Evolutionary conservation across 2,888 invertebrate species (phyloP).

Genomic region (Anagyrus pseudococci): DNA sequence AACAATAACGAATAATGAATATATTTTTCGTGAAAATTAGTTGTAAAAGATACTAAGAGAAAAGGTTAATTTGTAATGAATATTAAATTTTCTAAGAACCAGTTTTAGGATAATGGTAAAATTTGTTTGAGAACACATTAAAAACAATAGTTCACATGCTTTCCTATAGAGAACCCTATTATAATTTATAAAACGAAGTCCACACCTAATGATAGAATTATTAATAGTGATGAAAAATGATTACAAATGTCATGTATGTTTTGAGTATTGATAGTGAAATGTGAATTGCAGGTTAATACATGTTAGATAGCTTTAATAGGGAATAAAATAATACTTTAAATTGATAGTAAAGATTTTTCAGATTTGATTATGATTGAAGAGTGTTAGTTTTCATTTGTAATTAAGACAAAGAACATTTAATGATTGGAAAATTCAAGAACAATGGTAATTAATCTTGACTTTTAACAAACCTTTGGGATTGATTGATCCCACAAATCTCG

Average conservation of each 20-base stretch:
- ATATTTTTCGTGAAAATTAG: slow-evolving; percentile 6
- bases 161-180: background rate
- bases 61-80: background rate
- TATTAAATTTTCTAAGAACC: background rate
- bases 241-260: background rate
- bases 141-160: background rate
- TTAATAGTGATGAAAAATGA: background rate
- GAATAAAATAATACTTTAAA: slow-evolving; percentile 3
- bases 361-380: too few relatives aligned
- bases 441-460: slow-evolving; percentile 30
- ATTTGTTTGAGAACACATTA: too few relatives aligned
- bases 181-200: background rate
- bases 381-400: background rate
- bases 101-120: too few relatives aligned
- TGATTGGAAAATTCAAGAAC: background rate
- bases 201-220: too few relatives aligned
- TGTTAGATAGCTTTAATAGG: background rate
- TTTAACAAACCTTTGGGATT: slow-evolving; percentile 62
- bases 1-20: too few relatives aligned
- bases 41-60: slow-evolving; percentile 33
- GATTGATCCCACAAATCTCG: slow-evolving; percentile 70
- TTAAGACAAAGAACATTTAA: background rate
- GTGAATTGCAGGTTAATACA: background rate
- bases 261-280: background rate
- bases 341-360: background rate